These are phyloP conservation scores for Eptesicus fuscus DNA, from an alignment of 2,113 vertebrate species.

Conservation along the genomic window DNA sequence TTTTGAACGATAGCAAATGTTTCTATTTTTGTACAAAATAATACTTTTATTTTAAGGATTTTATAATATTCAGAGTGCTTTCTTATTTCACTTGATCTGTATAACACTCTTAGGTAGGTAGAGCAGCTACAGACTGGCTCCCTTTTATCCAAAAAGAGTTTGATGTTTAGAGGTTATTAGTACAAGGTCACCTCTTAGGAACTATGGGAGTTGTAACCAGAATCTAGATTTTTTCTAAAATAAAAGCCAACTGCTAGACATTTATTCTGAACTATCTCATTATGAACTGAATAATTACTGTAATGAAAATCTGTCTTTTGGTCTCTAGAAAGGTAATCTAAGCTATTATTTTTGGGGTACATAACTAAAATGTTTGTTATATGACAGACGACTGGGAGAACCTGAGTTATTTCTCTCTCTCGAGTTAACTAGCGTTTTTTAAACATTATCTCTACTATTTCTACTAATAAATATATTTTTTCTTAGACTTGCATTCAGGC, in stretches of 20 bases:
- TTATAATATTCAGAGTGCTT: constrained; percentile 7
- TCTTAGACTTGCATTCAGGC: neutral
- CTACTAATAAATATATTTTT: constrained; percentile 31
- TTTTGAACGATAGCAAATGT: constrained; percentile 8
- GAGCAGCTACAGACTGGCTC: neutral
- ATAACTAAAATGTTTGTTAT: constrained; percentile 26
- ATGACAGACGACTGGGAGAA: constrained; percentile 28
- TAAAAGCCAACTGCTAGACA: constrained; percentile 6
- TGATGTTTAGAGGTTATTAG: constrained; percentile 32
- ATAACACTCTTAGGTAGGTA: neutral
- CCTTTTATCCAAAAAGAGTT: constrained; percentile 30
- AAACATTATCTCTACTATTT: neutral
- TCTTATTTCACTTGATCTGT: neutral
- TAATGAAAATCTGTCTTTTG: constrained; percentile 43
- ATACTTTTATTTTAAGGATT: constrained; percentile 18
- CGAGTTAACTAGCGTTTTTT: constrained; percentile 38
- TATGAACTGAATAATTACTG: neutral
- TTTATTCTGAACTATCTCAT: constrained; percentile 27
- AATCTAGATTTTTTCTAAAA: neutral
- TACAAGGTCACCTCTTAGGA: constrained; percentile 2
- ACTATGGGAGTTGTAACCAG: neutral
- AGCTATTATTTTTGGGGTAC: constrained; percentile 31
- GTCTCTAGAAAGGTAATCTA: constrained; percentile 49
- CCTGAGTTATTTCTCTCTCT: constrained; percentile 51
- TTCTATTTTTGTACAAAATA: constrained; percentile 24